Conservation (phyloP, 2,888 invertebrate species). For the Vesta saturnalis region DNA sequence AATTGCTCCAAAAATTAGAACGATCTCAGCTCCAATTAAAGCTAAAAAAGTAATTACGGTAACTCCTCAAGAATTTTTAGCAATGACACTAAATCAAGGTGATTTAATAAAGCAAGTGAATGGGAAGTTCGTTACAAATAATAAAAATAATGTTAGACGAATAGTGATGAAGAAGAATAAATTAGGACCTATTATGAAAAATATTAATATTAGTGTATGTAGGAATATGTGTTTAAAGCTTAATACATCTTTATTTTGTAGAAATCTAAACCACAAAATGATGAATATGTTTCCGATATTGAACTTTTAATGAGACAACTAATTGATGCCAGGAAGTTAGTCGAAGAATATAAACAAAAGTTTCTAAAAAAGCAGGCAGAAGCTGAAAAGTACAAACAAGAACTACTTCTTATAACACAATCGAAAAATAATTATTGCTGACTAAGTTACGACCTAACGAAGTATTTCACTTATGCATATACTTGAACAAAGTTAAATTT, state of each 20-base stretch:
- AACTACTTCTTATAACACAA: slow-evolving; percentile 54
- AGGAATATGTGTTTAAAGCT: too few species aligned
- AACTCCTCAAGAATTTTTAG: slow-evolving; percentile 65
- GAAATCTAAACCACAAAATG: slow-evolving; percentile 30
- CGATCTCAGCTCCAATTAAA: slow-evolving; percentile 40
- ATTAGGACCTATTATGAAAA: slow-evolving; percentile 49
- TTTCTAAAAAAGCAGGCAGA: slow-evolving; percentile 56
- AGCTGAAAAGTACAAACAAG: slow-evolving; percentile 56
- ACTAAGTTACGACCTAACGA: too few species aligned
- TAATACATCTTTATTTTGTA: slow-evolving; percentile 8
- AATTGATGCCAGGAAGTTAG: slow-evolving; percentile 55
- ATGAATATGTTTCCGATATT: slow-evolving; percentile 45
- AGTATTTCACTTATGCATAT: too few species aligned
- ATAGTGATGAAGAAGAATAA: slow-evolving; percentile 60
- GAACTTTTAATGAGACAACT: slow-evolving; percentile 55
- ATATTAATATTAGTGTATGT: slow-evolving; percentile 41
- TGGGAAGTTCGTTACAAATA: slow-evolving; percentile 42
- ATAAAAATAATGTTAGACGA: slow-evolving; percentile 49
- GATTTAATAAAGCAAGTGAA: slow-evolving; percentile 50
- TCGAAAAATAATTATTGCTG: slow-evolving; percentile 45
- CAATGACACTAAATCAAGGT: slow-evolving; percentile 51
- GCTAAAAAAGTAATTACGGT: slow-evolving; percentile 65
- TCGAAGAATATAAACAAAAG: slow-evolving; percentile 58
- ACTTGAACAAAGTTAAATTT: too few species aligned
- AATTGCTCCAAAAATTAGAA: slow-evolving; percentile 48